A percentile compares a stretch with the other conserved stretches of the same genome.
Conservation (phyloP, 2,888 invertebrate species). For the Salticus scenicus region DNA sequence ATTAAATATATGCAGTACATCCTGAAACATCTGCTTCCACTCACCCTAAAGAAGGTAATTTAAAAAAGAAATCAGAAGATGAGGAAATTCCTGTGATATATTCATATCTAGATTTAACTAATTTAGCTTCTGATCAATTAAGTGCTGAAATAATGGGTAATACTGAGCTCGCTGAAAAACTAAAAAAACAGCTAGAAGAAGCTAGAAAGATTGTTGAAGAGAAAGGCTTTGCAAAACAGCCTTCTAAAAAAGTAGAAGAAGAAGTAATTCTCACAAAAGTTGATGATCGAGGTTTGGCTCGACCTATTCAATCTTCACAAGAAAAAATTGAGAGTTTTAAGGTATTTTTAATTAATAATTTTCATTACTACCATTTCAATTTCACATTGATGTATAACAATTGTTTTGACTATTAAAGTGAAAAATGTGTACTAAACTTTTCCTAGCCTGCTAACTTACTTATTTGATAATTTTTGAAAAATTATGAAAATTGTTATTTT, state of each 20-base stretch:
- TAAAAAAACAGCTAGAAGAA: constrained; percentile 84
- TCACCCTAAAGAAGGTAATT: too few species aligned
- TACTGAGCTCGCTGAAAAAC: constrained; percentile 81
- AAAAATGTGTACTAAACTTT: too few species aligned
- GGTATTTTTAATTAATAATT: neutral
- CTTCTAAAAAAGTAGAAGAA: constrained; percentile 73
- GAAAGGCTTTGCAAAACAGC: neutral
- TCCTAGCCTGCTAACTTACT: too few species aligned
- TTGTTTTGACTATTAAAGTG: too few species aligned
- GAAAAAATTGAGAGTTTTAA: constrained; percentile 29
- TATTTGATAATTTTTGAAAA: too few species aligned
- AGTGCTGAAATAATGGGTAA: constrained; percentile 97
- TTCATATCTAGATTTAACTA: constrained; percentile 84
- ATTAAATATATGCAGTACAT: too few species aligned
- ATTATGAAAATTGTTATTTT: too few species aligned
- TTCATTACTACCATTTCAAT: too few species aligned
- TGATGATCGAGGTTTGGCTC: constrained; percentile 73
- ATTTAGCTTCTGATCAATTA: constrained; percentile 90
- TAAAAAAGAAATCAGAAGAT: too few species aligned
- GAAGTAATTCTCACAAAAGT: constrained; percentile 83
- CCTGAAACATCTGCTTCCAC: too few species aligned
- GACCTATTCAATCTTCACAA: constrained; percentile 29
- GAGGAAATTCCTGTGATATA: constrained; percentile 17
- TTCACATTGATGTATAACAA: too few species aligned
- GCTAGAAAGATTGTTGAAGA: constrained; percentile 79